These are phyloP conservation scores for Australoheros facetus DNA, from an alignment of 2,797 vertebrate species.

Conservation along the genomic window DNA sequence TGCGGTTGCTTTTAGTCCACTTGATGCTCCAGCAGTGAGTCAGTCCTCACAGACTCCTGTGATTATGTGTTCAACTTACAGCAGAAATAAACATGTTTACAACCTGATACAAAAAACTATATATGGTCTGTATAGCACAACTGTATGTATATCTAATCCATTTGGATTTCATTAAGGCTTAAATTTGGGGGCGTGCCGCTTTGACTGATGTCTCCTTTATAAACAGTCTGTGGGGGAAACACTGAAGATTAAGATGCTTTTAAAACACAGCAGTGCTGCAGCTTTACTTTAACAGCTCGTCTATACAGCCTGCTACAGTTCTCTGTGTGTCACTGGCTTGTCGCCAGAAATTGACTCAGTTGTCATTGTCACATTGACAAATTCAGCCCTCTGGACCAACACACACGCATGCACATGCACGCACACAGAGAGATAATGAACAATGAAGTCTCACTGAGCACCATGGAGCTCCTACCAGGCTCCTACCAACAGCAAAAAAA, in stretches of 20 bases:
- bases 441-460: background rate
- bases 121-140: background rate
- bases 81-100: background rate
- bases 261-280: background rate
- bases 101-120: background rate
- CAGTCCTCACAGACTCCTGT: background rate
- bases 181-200: background rate
- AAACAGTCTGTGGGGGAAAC: too few species aligned
- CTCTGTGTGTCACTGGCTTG: background rate
- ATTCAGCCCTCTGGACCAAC: conserved; percentile 7
- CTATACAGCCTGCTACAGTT: background rate
- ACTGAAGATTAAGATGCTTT: background rate
- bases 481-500: background rate
- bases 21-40: background rate
- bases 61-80: background rate
- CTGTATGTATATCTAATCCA: too few species aligned
- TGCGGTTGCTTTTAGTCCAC: background rate
- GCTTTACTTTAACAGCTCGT: background rate
- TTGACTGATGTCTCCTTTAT: background rate
- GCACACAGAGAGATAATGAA: background rate
- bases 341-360: background rate
- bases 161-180: background rate
- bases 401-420: background rate
- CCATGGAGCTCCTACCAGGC: background rate
- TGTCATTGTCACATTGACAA: conserved; percentile 42